phyloP scores from a whole-genome alignment of 2,888 invertebrate genomes.

The Microplitis deprimator region DNA sequence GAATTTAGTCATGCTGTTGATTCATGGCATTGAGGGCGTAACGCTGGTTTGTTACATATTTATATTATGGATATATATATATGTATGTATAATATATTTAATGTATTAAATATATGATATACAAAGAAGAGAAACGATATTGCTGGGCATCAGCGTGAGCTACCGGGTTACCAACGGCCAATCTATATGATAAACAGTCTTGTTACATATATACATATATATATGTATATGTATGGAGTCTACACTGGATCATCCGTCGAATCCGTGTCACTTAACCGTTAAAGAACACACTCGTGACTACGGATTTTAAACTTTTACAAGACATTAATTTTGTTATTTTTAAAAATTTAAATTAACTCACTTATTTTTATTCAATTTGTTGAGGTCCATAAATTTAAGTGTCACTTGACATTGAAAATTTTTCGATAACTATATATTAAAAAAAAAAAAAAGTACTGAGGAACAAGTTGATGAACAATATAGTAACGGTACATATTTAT shows the following conservation, averaged over 20 bases:
- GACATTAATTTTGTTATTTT: neutral
- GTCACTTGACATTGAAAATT: conserved; percentile 10
- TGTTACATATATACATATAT: conserved; percentile 44
- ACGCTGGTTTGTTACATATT: conserved; percentile 3
- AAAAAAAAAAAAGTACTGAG: neutral
- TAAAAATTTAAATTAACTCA: neutral
- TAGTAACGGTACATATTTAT: conserved; percentile 19
- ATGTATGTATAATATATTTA: neutral
- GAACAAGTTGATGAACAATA: conserved; percentile 6
- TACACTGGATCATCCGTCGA: conserved; percentile 31
- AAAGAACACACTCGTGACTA: conserved; percentile 37
- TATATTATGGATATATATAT: neutral
- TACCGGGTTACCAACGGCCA: conserved; percentile 55
- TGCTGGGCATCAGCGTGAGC: conserved; percentile 33
- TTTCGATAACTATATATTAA: neutral
- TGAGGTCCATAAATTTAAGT: neutral
- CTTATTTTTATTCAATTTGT: neutral
- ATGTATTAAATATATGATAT: neutral
- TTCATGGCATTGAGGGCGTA: neutral
- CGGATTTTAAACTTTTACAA: conserved; percentile 11
- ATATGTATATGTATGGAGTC: conserved; percentile 26
- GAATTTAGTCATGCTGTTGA: neutral
- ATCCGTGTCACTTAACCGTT: conserved; percentile 56
- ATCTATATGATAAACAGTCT: conserved; percentile 69
- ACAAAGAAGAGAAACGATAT: conserved; percentile 9